Evolutionary conservation across 1,140 invertebrate species (phyloP), one percentile per base, ranked within the genome.

Genomic region (Platyscapa corneri): DNA sequence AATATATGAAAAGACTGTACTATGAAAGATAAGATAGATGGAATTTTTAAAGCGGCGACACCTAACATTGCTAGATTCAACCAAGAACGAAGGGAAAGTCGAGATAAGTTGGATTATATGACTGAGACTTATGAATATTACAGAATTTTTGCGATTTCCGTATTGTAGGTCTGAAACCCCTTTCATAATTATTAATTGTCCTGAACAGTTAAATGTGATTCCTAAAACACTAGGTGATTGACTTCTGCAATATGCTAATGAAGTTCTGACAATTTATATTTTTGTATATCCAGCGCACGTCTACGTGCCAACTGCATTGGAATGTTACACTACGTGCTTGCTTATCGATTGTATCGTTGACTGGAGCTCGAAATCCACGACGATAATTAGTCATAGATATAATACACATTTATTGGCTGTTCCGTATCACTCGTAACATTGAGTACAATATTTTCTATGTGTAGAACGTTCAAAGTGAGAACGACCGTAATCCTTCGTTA

Each of bases 401-500:
- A 5, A 67, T 67, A 53, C 18, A 18, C 10, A 14, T 53, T 53
- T 18, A 16, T 16, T 7, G 49, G 49, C 49, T 12, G 49, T 18
- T 53, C 49, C 8, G 49, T 16, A n/a, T n/a, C n/a, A n/a, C n/a
- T n/a, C n/a, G n/a, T n/a, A n/a, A n/a, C n/a, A n/a, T n/a, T n/a
- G n/a, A n/a, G n/a, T n/a, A n/a, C n/a, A n/a, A n/a, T n/a, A 53
- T 16, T 53, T 53, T 53, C 49, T 53, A 53, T 16, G 49, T 18
- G 16, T 53, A 53, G 49, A 53, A 18, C 49, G 49, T 53, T 53
- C 49, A 7, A 53, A 53, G 30, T 34, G 65, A 32, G 30, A 53
- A 49, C 42, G n/a, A 60, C 49, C 32, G 42, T 32, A 49, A 60
- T 32, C 49, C 53, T 81, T 39, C 18, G 49, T 82, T 82, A 82